Percentiles rank a stretch among this genome's conserved stretches.
Conservation (phyloP, 2,113 vertebrate genomes). For the Ammodytes dubius region DNA sequence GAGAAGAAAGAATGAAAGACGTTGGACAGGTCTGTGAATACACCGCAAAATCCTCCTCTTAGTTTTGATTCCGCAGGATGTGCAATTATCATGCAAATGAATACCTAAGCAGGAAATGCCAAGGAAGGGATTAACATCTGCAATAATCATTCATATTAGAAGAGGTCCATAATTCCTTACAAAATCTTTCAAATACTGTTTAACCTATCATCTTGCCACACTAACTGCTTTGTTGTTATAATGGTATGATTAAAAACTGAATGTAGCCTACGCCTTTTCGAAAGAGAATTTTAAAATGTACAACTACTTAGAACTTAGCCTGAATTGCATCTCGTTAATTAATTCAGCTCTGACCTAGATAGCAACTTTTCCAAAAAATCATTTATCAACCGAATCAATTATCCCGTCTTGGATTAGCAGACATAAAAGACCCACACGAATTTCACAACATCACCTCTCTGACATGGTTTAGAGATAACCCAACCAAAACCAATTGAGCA, state of each 20-base stretch:
- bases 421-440: conserved; percentile 40
- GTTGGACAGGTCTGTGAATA: conserved; percentile 65
- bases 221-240: conserved; percentile 38
- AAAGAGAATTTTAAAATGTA: conserved; percentile 55
- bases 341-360: conserved; percentile 63
- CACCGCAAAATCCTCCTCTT: conserved; percentile 55
- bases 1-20: conserved; percentile 41
- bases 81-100: conserved; percentile 72
- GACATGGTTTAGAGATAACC: conserved; percentile 45
- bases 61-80: conserved; percentile 54
- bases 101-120: conserved; percentile 55
- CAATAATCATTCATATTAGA: conserved; percentile 56
- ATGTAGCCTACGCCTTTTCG: background rate
- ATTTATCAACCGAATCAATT: conserved; percentile 63
- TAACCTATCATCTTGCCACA: conserved; percentile 39
- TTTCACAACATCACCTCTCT: conserved; percentile 44
- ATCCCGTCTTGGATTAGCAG: conserved; percentile 36
- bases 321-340: conserved; percentile 54
- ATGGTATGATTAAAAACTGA: conserved; percentile 43
- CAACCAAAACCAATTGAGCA: conserved; percentile 53
- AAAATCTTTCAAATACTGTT: conserved; percentile 36
- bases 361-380: conserved; percentile 54
- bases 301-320: conserved; percentile 42
- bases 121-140: conserved; percentile 58
- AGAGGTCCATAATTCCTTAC: conserved; percentile 24